Percentiles rank a stretch among this genome's conserved stretches.
phyloP scores from a whole-genome alignment of 2,888 invertebrate species.

The Sialis lutaria region DNA sequence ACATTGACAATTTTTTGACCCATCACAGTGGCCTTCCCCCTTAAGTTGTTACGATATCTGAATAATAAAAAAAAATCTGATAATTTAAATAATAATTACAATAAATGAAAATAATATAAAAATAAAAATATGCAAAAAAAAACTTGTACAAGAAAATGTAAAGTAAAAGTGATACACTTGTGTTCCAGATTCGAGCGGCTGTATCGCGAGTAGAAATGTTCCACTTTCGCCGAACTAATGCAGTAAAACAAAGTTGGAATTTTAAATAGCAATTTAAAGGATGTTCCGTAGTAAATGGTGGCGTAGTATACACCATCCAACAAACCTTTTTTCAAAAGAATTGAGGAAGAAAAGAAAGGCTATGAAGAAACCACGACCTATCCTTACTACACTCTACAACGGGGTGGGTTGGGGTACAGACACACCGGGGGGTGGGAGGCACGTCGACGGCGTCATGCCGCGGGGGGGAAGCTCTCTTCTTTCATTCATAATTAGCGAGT shows the following conservation, averaged over 20 bases:
- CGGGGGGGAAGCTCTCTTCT: background rate
- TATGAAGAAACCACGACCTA: constrained; percentile 27
- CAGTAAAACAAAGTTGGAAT: constrained; percentile 28
- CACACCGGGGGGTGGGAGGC: constrained; percentile 15
- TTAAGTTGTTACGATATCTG: no score
- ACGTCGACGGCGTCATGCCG: constrained; percentile 10
- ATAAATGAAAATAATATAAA: no score
- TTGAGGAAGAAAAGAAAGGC: constrained; percentile 20
- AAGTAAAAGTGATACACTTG: no score
- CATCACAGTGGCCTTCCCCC: no score
- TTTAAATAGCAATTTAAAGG: constrained; percentile 28
- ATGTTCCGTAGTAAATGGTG: constrained; percentile 12
- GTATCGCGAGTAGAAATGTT: no score
- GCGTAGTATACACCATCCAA: background rate
- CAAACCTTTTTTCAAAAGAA: constrained; percentile 20
- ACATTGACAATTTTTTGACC: no score
- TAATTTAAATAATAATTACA: no score
- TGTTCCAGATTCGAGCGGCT: no score
- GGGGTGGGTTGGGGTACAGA: constrained; percentile 16
- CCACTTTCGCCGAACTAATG: constrained; percentile 10
- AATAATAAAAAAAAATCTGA: no score
- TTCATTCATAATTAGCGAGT: constrained; percentile 29
- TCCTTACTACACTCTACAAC: constrained; percentile 23
- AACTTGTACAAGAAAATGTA: no score
- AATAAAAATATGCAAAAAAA: no score